Evolutionary conservation across 2,797 vertebrate genomes (phyloP).

Genomic region (Acanthopagrus latus): DNA sequence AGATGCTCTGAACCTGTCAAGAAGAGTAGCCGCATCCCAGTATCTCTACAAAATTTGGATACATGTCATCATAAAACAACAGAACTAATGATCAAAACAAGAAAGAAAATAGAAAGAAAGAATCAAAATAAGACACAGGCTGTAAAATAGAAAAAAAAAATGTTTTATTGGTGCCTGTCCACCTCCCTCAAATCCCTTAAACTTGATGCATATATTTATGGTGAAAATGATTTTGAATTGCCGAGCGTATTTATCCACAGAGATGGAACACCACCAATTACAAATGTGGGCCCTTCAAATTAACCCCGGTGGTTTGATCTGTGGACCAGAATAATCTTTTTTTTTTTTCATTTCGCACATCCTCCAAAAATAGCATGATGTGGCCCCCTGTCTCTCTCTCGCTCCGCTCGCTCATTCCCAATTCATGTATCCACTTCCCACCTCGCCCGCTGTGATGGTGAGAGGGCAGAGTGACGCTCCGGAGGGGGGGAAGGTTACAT

Average conservation of each 20-base stretch:
- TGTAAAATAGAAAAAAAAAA: neutral
- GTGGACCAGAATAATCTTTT: neutral
- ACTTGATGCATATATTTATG: neutral
- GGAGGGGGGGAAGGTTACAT: conserved; percentile 5
- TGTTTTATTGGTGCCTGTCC: neutral
- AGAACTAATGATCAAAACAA: neutral
- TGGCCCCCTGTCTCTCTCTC: neutral
- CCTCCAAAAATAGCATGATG: neutral
- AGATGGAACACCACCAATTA: neutral
- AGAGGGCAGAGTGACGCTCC: conserved; percentile 3
- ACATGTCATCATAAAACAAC: neutral
- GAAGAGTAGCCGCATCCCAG: neutral
- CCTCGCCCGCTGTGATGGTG: neutral
- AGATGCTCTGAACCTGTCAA: neutral
- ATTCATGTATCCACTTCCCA: conserved; percentile 14
- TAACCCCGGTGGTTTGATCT: neutral
- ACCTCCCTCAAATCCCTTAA: neutral
- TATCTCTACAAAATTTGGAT: neutral
- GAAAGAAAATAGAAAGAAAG: neutral
- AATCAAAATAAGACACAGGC: neutral
- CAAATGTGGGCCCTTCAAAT: neutral
- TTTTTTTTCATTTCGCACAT: conserved; percentile 5
- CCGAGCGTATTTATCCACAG: neutral
- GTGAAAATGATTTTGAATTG: neutral
- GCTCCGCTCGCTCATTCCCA: neutral